Base-by-base conservation (phyloP, 2,113 vertebrate species). In the Eretmochelys imbricata region DNA sequence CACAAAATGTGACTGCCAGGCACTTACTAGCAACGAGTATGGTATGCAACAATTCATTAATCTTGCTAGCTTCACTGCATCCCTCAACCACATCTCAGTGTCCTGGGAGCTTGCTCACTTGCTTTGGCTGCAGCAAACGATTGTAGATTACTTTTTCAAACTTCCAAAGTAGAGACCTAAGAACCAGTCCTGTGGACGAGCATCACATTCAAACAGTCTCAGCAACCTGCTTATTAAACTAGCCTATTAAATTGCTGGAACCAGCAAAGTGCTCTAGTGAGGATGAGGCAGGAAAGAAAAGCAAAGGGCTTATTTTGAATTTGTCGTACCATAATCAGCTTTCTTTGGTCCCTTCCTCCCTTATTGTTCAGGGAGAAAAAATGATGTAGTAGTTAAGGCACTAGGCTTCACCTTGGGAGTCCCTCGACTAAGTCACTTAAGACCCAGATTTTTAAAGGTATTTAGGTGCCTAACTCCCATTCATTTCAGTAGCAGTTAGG, bases 1-100 rank as follows among this genome's bases (percentile, higher is more conserved):
- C 89, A 59, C 53, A 54, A 6, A 59, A 88, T 0, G 2, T 14
- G 13, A 62, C 1, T 0, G 69, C 3, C 49, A 50, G 0, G 0
- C 22, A 5, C 12, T 24, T 62, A 57, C 24, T 65, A 90, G 46
- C 88, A 49, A 0, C 0, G 20, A 16, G 53, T 50, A n/a, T 1
- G 27, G 57, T 2, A 2, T 48, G 35, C 6, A 59, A 38, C 0
- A 4, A n/a, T 6, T 42, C 1, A 2, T 84, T 84, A 62, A 57
- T 57, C 49, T 57, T 54, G 50, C 27, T 10, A 10, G 12, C 62
- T 65, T 59, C 25, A 51, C 27, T 0, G 6, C 0, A 0, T 10
- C 83, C 80, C 54, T 89, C 78, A 59, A 78, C 46, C 85, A 85
- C 38, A 25, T 35, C 79, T 75, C 38, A 69, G 85, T 78, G 81